Conservation (phyloP, 2,113 vertebrate species). For the Mormyrus lacerda region DNA sequence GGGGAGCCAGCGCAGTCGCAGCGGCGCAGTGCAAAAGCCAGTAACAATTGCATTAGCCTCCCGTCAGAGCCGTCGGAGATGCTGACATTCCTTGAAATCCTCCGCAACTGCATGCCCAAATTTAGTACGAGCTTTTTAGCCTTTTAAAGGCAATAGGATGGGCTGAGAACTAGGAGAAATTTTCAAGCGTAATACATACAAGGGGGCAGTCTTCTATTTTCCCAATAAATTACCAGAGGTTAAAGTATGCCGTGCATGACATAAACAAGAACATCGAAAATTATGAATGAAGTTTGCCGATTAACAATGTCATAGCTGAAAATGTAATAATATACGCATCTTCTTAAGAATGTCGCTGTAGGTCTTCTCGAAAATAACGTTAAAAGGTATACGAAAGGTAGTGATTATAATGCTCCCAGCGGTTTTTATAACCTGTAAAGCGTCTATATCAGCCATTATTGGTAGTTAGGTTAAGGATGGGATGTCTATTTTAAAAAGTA, state of each 20-base stretch:
- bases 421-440: not conserved
- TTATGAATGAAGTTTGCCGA: not conserved
- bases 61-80: constrained; percentile 72
- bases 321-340: too few species aligned
- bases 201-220: constrained; percentile 38
- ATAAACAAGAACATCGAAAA: not conserved
- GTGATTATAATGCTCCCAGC: not conserved
- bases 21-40: constrained; percentile 48
- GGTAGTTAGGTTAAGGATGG: not conserved
- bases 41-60: constrained; percentile 45
- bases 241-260: not conserved
- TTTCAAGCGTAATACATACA: constrained; percentile 53
- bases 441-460: not conserved
- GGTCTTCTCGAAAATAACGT: not conserved
- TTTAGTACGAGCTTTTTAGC: constrained; percentile 85
- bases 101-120: constrained; percentile 89
- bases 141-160: constrained; percentile 93
- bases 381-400: not conserved
- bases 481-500: not conserved
- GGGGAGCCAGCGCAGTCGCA: constrained; percentile 47
- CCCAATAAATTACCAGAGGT: constrained; percentile 44
- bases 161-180: constrained; percentile 61
- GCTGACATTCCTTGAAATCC: constrained; percentile 94
- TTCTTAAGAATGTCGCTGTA: not conserved
- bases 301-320: not conserved